Evolutionary conservation across 2,113 vertebrate species (phyloP).

Genomic region (Cettia cetti): DNA sequence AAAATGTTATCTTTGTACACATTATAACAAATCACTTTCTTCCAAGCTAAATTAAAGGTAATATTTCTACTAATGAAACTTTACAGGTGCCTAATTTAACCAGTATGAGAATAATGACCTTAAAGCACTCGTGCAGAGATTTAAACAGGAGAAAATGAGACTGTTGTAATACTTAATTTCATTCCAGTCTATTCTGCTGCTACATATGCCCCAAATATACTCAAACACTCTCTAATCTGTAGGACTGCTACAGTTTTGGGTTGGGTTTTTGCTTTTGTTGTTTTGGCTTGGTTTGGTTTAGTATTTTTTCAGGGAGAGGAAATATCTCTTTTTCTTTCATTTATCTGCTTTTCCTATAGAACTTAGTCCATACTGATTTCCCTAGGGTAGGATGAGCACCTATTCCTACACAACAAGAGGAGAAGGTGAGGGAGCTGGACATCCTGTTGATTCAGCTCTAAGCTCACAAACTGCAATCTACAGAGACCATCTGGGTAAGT

Average conservation of each 20-base stretch:
- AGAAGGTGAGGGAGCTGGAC: not conserved
- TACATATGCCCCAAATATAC: not conserved
- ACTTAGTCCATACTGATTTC: not conserved
- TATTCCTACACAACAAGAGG: not conserved
- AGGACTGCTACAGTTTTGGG: accelerated
- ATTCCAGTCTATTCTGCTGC: not conserved
- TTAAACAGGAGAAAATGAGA: slow-evolving; percentile 7
- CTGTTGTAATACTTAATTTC: not conserved
- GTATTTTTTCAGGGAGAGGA: not conserved
- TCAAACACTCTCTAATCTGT: not conserved
- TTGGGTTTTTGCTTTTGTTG: not conserved
- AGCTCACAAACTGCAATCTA: not conserved
- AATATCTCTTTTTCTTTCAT: not conserved
- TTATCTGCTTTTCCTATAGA: not conserved
- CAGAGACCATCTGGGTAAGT: slow-evolving; percentile 17
- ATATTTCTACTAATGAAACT: slow-evolving; percentile 4
- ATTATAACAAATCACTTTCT: slow-evolving; percentile 13
- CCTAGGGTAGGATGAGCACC: not conserved
- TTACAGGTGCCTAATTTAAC: not conserved
- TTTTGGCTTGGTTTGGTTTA: not conserved
- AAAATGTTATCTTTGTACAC: not conserved
- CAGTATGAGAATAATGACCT: not conserved
- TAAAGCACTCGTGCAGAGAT: not conserved
- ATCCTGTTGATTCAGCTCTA: slow-evolving; percentile 1
- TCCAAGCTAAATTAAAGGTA: slow-evolving; percentile 8